phyloP scores from a whole-genome alignment of 2,797 vertebrate species.

The Sebastes steindachneri region DNA sequence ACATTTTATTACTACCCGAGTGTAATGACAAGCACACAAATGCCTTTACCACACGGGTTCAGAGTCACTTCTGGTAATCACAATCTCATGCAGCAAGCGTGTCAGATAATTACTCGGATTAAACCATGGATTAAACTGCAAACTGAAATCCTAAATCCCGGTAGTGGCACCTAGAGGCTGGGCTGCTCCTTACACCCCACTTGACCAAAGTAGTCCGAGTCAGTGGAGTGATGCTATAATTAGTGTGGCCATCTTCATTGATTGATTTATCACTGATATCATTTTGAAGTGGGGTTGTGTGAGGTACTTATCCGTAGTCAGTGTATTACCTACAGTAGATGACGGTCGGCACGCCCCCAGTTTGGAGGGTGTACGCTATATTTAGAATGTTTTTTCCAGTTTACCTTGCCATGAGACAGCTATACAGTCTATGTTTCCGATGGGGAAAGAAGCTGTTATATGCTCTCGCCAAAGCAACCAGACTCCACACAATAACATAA shows the following conservation, averaged over 20 bases:
- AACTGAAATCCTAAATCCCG: neutral
- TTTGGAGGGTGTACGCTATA: too few relatives aligned
- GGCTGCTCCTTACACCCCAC: neutral
- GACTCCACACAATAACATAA: too few relatives aligned
- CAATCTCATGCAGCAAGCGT: conserved; percentile 44
- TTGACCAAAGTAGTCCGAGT: neutral
- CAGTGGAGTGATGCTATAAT: neutral
- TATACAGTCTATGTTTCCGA: too few relatives aligned
- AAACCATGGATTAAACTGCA: neutral
- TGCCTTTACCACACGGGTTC: neutral
- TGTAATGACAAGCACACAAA: conserved; percentile 13
- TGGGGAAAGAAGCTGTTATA: too few relatives aligned
- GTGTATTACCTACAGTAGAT: too few relatives aligned
- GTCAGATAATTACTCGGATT: conserved; percentile 11
- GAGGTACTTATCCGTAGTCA: too few relatives aligned
- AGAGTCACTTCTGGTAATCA: neutral
- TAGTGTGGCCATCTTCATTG: neutral
- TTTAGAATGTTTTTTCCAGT: too few relatives aligned
- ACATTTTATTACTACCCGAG: neutral
- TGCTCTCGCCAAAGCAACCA: too few relatives aligned
- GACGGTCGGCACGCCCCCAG: too few relatives aligned
- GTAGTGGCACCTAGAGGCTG: neutral
- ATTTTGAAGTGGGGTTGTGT: neutral
- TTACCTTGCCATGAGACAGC: too few relatives aligned
- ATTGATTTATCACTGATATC: neutral